phyloP scores from a whole-genome alignment of 2,113 vertebrate genomes.

The Anser brachyrhynchus region DNA sequence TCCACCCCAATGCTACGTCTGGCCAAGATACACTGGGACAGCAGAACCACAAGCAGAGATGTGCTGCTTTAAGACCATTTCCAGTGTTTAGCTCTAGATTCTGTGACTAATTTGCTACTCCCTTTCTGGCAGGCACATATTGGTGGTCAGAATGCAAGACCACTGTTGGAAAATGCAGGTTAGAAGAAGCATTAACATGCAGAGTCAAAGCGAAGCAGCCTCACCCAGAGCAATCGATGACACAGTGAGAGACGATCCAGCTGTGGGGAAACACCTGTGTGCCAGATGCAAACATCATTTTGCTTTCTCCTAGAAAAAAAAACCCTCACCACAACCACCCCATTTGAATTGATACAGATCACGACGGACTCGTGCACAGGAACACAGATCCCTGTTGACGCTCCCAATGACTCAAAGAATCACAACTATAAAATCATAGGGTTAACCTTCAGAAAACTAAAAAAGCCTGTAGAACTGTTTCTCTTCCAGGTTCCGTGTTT shows the following conservation, averaged over 20 bases:
- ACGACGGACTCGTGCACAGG: neutral
- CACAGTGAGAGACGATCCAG: conserved; percentile 48
- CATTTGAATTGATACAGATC: neutral
- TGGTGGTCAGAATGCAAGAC: conserved; percentile 18
- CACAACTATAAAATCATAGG: neutral
- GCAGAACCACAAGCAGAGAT: conserved; percentile 36
- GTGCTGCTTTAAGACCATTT: conserved; percentile 10
- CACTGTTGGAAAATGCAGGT: conserved; percentile 35
- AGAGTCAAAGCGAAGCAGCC: conserved; percentile 38
- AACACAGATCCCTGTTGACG: neutral
- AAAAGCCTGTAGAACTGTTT: neutral
- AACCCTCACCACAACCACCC: neutral
- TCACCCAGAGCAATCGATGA: conserved; percentile 31
- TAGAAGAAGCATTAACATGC: conserved; percentile 20
- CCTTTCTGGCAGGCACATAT: neutral
- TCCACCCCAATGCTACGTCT: neutral
- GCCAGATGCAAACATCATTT: conserved; percentile 25
- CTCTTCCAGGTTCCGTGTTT: neutral
- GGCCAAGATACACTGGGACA: conserved; percentile 49
- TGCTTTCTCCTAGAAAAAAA: neutral
- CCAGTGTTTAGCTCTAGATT: conserved; percentile 31
- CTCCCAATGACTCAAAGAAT: neutral
- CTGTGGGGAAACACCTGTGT: conserved; percentile 36
- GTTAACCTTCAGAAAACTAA: neutral
- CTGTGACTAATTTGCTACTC: conserved; percentile 41